Base-by-base conservation (phyloP, 2,797 vertebrate species). In the Hemibagrus guttatus region DNA sequence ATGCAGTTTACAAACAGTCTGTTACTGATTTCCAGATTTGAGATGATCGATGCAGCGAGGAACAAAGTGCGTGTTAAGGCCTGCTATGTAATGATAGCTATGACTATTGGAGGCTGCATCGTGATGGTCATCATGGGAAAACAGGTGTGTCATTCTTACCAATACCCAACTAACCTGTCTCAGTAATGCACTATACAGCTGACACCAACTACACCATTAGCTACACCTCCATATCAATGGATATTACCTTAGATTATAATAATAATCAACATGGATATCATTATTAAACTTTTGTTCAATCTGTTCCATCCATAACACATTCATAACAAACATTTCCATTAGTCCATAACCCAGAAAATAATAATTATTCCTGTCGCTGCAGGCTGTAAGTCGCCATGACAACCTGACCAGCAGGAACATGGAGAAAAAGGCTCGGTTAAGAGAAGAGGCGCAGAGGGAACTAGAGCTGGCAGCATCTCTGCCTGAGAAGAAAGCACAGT, bases 371-470 rank as follows among this genome's bases (percentile, higher is more conserved):
- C n/a, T 86, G 82, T 19, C 71, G 52, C 66, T 90, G 56, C 91
- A 99, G 98, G 96, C 96, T 80, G 84, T 52, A 0, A 80, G 90
- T 74, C 95, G 96, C 84, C 84, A 98, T 0, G 96, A 97, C 88
- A 93, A 95, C 42, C 94, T 99, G 89, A 91, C 92, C 0, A 71
- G 8, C 49, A 31, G 92, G 0, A 99, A 98, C 93, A 80, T 98
- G 91, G 95, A 97, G 92, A 98, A 93, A 93, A 98, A 97, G 92
- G 97, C 97, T 59, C 95, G 75, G 7, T 95, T 92, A 96, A 96
- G 85, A 92, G 94, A 95, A 4, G 96, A 97, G 86, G 8, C 87
- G 0, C 19, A 91, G 83, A 94, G 80, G 84, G 88, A 92, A 78
- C 85, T 19, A 6, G 87, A 89, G 0, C 90, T 88, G 39, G 88